Base-by-base conservation (phyloP, 1,140 invertebrate genomes). In the Drosophila azteca region DNA sequence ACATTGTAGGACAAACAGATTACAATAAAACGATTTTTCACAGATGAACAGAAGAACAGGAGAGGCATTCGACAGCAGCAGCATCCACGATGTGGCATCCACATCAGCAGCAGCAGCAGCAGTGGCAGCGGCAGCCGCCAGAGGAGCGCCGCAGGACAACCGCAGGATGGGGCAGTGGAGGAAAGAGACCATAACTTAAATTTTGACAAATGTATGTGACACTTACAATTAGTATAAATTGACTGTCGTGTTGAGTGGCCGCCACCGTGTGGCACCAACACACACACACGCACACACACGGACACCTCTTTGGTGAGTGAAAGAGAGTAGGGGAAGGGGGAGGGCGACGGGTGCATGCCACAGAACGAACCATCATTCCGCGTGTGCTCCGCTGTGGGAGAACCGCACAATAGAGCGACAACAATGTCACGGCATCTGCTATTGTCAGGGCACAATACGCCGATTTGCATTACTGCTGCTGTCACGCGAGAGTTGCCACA, bases 151-250 rank as follows among this genome's bases (percentile, higher is more conserved):
- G 45, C 80, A 80, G 69, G 59, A 85, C 67, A 72, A 45, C 71
- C 51, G 48, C 80, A 80, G 61, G 45, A 58, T 39, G 49, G 22
- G 31, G 41, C 57, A 22, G 17, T 44, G 65, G 74, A 68, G 35
- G 35, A 39, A 11, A 3, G 11, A 39, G 79, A 75, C 82, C 82
- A 85, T 85, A 85, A 85, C 82, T 85, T 85, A 85, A 85, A 85
- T 81, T 85, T 85, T 85, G 82, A 85, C 82, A 87, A 87, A 87
- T 87, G 82, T 87, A 87, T 87, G 75, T 87, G 82, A 87, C 82
- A 87, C 83, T 83, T 87, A 87, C 82, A 87, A 85, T 85, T 85
- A 85, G 82, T 85, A 85, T 85, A 85, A 85, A 85, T 85, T 85
- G 82, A 85, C 82, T 85, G 82, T 83, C 82, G 79, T 85, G 82